Evolutionary conservation across 2,888 invertebrate genomes (phyloP), one percentile per base, ranked within the genome.

Genomic region (Mechanitis mazaeus): DNA sequence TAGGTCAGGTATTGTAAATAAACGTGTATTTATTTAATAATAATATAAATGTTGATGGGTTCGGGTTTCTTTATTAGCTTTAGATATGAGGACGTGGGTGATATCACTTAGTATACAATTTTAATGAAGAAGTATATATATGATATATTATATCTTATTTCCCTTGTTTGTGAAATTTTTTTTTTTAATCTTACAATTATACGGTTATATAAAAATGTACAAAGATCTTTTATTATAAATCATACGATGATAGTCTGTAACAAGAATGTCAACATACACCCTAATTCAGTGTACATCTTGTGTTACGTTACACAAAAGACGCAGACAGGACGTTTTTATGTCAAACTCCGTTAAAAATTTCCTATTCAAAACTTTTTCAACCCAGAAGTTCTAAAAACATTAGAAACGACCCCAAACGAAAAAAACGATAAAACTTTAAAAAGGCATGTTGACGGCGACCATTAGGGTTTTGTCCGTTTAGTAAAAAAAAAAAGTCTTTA

Each of bases 391-490:
- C 61, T 62, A 64, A 64, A 65, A 64, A 60, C 68, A 65, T 65
- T 67, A 67, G 46, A 61, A 61, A 55, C 62, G 63, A 67, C 61
- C 60, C 63, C 57, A 65, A 64, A 58, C 55, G 55, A 66, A 67
- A 68, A 72, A 71, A 70, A 71, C 63, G 63, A 58, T 67, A 68
- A 69, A 62, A 63, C 62, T 64, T 50, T 68, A 64, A 64, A 68
- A 68, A 65, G 58, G 59, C 62, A 64, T 66, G 66, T 68, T 69
- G 65, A 59, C 55, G 60, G 59, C 59, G 56, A 67, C 63, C 70
- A 73, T 72, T 73, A 71, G 63, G 68, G 69, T 65, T 68, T 68
- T 70, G 72, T 68, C 68, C 67, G 64, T 64, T 68, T 68, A 68
- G 69, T 68, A 64, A 65, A 62, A 60, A 54, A 56, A 63, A 59